Percentiles rank a stretch among this genome's conserved stretches.
phyloP scores from a whole-genome alignment of 1,140 invertebrate species.

The Tetragnatha versicolor region DNA sequence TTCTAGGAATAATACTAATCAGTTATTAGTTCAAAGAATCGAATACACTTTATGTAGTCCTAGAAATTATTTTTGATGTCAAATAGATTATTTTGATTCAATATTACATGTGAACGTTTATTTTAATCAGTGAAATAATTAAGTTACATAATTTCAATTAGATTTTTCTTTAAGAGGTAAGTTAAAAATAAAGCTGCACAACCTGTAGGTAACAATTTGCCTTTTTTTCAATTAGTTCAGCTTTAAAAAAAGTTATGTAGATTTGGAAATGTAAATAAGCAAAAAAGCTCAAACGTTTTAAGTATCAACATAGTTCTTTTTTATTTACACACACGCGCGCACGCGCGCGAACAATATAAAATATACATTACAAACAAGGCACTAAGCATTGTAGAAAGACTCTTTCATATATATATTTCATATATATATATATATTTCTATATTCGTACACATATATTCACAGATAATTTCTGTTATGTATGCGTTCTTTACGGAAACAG shows the following conservation, averaged over 20 bases:
- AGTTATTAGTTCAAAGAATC: background rate
- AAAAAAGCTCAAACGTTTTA: conserved; percentile 4
- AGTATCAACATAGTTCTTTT: conserved; percentile 2
- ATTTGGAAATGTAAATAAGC: background rate
- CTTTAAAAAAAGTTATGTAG: no score
- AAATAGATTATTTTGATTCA: no score
- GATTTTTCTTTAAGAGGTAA: no score
- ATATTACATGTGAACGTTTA: no score
- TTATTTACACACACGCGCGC: background rate
- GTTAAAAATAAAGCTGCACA: no score
- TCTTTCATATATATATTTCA: conserved; percentile 13
- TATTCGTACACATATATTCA: conserved; percentile 41
- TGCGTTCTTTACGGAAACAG: conserved; percentile 12
- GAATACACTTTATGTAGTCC: background rate
- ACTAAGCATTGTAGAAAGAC: conserved; percentile 48
- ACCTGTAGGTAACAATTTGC: no score
- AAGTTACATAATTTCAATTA: no score
- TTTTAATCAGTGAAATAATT: no score
- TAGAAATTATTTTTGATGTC: no score
- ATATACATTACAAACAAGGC: conserved; percentile 46
- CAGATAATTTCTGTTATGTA: conserved; percentile 1
- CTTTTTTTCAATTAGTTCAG: no score
- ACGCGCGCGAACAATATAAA: conserved; percentile 25
- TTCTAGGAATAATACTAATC: background rate
- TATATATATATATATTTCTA: conserved; percentile 21